Base-by-base conservation (phyloP, 2,113 vertebrate species). In the Redunca redunca region DNA sequence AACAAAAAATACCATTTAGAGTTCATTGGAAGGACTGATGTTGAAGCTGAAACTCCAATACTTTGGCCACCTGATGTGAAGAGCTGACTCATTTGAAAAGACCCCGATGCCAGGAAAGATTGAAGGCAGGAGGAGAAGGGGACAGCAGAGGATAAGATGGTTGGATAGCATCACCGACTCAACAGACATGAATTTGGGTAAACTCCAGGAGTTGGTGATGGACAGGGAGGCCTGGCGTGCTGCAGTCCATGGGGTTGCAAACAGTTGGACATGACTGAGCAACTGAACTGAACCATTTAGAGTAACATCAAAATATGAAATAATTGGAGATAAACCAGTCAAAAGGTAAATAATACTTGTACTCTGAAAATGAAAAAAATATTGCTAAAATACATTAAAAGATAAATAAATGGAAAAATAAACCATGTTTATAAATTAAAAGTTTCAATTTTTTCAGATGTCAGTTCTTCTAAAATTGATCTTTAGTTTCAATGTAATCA, bases 271-370 rank as follows among this genome's bases (percentile, higher is more conserved):
- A 6, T 40, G 67, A 40, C 67, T 40, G n/a, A 71, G 67, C n/a
- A 23, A 71, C 4, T 21, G n/a, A 71, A 71, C 5, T 12, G 67
- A 71, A 48, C 2, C 16, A 93, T 58, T 83, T 97, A 77, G 0
- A 95, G 23, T 50, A 48, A 83, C 12, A 82, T 90, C 6, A 88
- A 94, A 91, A 83, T 55, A 77, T 83, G 26, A 95, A 95, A 91
- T 28, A 74, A 77, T 40, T 86, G n/a, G 6, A 40, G 1, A 43
- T 58, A 83, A 83, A 52, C 62, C 15, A 84, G 30, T 88, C 16
- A 78, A 74, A 87, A 86, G 57, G 9, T 58, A 8, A 67, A 2
- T 5, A 91, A 95, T 21, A 67, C 33, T 83, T 58, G 2, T 23
- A 87, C 16, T 88, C 21, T 88, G 33, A 82, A 95, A 94, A 50